Evolutionary conservation across 92 coral and sea anemone species (phyloP).

Genomic region (Palythoa grandiflora): DNA sequence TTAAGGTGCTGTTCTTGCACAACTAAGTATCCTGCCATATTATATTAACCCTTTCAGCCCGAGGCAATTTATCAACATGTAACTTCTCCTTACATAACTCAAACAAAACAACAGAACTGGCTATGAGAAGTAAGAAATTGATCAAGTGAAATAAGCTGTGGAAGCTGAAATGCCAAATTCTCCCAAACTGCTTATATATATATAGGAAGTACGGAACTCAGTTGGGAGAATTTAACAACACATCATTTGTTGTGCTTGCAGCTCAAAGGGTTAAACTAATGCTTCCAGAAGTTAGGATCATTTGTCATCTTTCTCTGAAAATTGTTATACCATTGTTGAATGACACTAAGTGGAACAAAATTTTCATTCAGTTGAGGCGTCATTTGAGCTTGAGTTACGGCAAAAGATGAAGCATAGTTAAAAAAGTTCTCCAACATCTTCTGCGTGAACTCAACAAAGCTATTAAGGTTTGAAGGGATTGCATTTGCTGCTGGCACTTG

Average conservation of each 20-base stretch:
- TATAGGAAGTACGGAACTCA: too few species aligned
- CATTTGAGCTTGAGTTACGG: slow-evolving; percentile 91
- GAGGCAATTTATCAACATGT: too few species aligned
- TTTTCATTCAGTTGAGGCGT: slow-evolving; percentile 88
- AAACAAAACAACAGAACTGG: too few species aligned
- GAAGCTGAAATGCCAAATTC: too few species aligned
- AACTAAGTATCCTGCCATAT: too few species aligned
- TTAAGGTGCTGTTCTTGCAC: background rate
- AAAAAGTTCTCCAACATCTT: slow-evolving; percentile 97
- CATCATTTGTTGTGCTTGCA: too few species aligned
- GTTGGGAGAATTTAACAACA: too few species aligned
- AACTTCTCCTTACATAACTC: too few species aligned
- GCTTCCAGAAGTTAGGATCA: slow-evolving; percentile 97
- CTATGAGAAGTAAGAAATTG: too few species aligned
- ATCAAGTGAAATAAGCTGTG: too few species aligned
- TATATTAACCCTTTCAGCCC: too few species aligned
- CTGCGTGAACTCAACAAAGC: slow-evolving; percentile 91
- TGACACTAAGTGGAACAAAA: slow-evolving; percentile 88
- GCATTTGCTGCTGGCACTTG: slow-evolving; percentile 86
- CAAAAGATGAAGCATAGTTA: slow-evolving; percentile 92
- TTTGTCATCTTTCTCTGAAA: slow-evolving; percentile 87
- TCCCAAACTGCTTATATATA: too few species aligned
- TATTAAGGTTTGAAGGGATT: slow-evolving; percentile 86
- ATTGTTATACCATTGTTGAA: slow-evolving; percentile 88
- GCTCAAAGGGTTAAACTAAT: background rate